phyloP scores from a whole-genome alignment of 2,888 invertebrate genomes.

The Yponomeuta cagnagella region DNA sequence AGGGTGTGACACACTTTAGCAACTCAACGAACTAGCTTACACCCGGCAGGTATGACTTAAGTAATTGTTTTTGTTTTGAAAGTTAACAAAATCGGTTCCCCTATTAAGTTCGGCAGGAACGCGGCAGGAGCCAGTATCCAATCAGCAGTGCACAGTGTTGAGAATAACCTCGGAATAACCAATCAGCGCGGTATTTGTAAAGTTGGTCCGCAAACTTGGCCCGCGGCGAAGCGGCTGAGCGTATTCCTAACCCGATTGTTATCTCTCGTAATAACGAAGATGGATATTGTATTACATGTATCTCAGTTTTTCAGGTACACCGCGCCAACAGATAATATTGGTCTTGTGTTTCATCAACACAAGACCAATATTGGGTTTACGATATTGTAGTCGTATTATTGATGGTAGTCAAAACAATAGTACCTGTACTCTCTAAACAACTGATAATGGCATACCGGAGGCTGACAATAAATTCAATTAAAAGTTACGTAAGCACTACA shows the following conservation, averaged over 20 bases:
- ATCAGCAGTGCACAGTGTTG: conserved; percentile 10
- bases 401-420: too few species aligned
- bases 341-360: too few species aligned
- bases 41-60: not conserved
- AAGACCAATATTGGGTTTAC: too few species aligned
- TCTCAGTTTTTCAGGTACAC: too few species aligned
- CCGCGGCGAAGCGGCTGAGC: conserved; percentile 26
- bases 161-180: conserved; percentile 10
- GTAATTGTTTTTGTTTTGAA: not conserved
- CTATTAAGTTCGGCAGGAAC: not conserved
- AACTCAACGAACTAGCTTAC: not conserved
- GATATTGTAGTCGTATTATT: too few species aligned
- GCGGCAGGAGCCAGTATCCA: not conserved
- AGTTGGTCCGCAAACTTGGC: conserved; percentile 6
- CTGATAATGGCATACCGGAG: too few species aligned
- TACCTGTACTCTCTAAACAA: too few species aligned
- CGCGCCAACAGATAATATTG: too few species aligned
- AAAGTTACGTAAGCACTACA: too few species aligned
- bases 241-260: conserved; percentile 28
- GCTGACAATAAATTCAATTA: too few species aligned
- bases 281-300: too few species aligned
- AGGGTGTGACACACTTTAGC: not conserved
- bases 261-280: too few species aligned
- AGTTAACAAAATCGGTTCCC: not conserved
- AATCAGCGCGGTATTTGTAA: conserved; percentile 10